Percentiles rank a stretch among this genome's conserved stretches.
These are phyloP conservation scores for Siderastrea radians DNA, from an alignment of 92 coral and sea anemone genomes.

Conservation along the genomic window DNA sequence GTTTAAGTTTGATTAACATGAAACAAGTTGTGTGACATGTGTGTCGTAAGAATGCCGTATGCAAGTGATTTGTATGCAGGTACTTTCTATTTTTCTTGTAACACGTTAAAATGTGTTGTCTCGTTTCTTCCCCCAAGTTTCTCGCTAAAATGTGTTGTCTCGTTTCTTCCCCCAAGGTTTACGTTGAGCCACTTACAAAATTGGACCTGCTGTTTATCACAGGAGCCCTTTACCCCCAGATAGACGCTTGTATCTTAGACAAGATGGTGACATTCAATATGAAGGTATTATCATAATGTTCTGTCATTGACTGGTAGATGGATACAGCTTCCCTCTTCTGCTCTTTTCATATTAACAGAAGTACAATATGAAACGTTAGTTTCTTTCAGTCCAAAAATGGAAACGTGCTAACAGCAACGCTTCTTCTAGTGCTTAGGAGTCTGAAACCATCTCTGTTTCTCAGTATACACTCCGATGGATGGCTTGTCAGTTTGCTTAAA, in stretches of 20 bases:
- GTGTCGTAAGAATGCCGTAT: too few species aligned
- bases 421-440: too few species aligned
- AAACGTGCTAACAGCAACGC: too few species aligned
- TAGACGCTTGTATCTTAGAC: slow-evolving; percentile 71
- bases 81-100: too few species aligned
- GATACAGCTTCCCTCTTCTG: background rate
- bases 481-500: too few species aligned
- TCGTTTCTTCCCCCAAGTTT: background rate
- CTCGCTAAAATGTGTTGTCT: background rate
- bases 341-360: background rate
- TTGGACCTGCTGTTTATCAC: slow-evolving; percentile 91
- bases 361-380: too few species aligned
- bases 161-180: slow-evolving; percentile 71
- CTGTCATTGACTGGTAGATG: background rate
- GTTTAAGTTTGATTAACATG: too few species aligned
- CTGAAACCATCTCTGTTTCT: too few species aligned
- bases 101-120: background rate
- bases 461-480: too few species aligned
- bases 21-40: too few species aligned
- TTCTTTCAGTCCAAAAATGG: too few species aligned
- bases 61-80: too few species aligned
- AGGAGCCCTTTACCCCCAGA: slow-evolving; percentile 82
- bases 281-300: slow-evolving; percentile 57
- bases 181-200: slow-evolving; percentile 88
- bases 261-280: slow-evolving; percentile 90